Percentiles rank a stretch among this genome's conserved stretches.
phyloP scores from a whole-genome alignment of 2,797 vertebrate species.

The Carduelis carduelis region DNA sequence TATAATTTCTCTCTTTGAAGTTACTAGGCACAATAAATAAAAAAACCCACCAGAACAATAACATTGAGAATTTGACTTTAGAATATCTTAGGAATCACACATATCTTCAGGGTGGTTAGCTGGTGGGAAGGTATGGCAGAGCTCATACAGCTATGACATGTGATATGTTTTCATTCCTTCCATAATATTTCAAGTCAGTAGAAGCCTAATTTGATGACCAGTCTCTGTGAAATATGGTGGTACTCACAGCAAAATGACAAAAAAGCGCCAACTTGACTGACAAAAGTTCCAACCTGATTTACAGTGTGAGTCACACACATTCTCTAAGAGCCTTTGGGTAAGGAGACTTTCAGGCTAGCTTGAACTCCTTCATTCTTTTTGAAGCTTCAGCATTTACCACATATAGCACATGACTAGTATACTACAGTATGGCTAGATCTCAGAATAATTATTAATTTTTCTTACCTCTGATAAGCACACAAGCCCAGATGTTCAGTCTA shows the following conservation, averaged over 20 bases:
- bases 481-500: not conserved
- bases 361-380: not conserved
- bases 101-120: not conserved
- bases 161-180: not conserved
- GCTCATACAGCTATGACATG: not conserved
- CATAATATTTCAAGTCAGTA: not conserved
- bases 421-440: not conserved
- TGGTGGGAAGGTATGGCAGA: not conserved
- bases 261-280: not conserved
- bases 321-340: not conserved
- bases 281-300: not conserved
- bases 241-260: not conserved
- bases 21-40: not conserved
- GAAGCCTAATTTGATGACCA: not conserved
- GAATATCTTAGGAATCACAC: not conserved
- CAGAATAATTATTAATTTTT: not conserved
- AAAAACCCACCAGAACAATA: not conserved
- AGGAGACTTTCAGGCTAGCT: not conserved
- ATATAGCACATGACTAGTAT: not conserved
- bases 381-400: not conserved
- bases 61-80: not conserved
- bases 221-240: not conserved
- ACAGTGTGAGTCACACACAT: not conserved
- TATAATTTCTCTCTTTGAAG: slow-evolving; percentile 8
- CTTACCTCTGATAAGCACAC: not conserved